Conservation (phyloP, 2,797 vertebrate genomes). For the Syngnathus acus region DNA sequence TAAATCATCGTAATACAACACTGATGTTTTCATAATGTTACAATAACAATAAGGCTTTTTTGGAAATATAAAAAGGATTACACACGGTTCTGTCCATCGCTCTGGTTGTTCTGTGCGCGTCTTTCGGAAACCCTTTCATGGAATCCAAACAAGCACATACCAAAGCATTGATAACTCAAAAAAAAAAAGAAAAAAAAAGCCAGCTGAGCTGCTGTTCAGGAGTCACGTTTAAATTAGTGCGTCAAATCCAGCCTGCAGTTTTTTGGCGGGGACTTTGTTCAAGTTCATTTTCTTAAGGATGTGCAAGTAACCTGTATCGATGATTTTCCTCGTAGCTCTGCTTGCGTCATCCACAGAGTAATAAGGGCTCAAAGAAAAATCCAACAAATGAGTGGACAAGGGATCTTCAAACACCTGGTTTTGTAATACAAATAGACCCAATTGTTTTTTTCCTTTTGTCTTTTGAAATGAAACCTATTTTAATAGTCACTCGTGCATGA, state of each 20-base stretch:
- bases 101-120: slow-evolving; percentile 46
- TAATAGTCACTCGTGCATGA: slow-evolving; percentile 58
- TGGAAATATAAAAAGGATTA: slow-evolving; percentile 74
- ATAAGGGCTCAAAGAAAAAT: slow-evolving; percentile 38
- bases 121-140: slow-evolving; percentile 28
- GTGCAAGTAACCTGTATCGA: slow-evolving; percentile 40
- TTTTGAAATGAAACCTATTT: slow-evolving; percentile 37
- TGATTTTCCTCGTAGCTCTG: slow-evolving; percentile 37
- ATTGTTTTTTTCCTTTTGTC: slow-evolving; percentile 29
- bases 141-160: slow-evolving; percentile 41
- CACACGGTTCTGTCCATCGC: slow-evolving; percentile 67
- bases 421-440: slow-evolving; percentile 32
- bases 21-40: slow-evolving; percentile 71
- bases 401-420: slow-evolving; percentile 41
- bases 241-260: slow-evolving; percentile 40
- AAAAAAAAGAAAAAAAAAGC: slow-evolving; percentile 8
- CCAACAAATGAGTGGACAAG: slow-evolving; percentile 41
- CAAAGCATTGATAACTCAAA: slow-evolving; percentile 33
- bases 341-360: slow-evolving; percentile 32
- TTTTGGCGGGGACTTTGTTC: slow-evolving; percentile 24
- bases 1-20: slow-evolving; percentile 68
- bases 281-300: slow-evolving; percentile 36
- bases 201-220: slow-evolving; percentile 6
- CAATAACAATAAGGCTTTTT: slow-evolving; percentile 80
- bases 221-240: slow-evolving; percentile 34